Percentiles rank a stretch among this genome's conserved stretches.
Conservation (phyloP, 2,888 invertebrate genomes). For the Pheosia tremula region DNA sequence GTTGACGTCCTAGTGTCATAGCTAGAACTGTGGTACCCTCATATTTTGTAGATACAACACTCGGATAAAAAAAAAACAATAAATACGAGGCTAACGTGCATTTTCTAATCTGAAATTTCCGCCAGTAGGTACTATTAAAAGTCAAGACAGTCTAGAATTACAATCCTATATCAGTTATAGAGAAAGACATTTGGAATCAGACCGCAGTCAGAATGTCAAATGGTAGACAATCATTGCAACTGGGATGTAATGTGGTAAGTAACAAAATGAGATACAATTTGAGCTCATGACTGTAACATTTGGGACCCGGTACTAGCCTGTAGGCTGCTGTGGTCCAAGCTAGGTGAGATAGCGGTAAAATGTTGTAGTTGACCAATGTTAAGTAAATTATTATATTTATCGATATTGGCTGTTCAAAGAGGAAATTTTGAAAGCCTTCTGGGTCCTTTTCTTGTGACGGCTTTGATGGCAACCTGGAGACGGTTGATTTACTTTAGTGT, state of each 20-base stretch:
- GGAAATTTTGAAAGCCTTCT: too few species aligned
- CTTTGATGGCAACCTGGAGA: too few species aligned
- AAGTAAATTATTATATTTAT: neutral
- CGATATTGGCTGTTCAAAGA: too few species aligned
- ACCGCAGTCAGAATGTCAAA: constrained; percentile 54
- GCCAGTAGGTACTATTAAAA: neutral
- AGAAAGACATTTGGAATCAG: constrained; percentile 33
- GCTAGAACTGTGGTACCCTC: too few species aligned
- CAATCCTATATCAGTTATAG: constrained; percentile 19
- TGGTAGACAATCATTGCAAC: constrained; percentile 70
- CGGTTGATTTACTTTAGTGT: too few species aligned
- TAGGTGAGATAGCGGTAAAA: constrained; percentile 11
- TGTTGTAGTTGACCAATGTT: neutral
- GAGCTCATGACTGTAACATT: constrained; percentile 73
- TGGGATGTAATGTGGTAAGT: constrained; percentile 53
- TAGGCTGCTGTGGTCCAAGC: constrained; percentile 49
- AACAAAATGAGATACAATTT: constrained; percentile 76
- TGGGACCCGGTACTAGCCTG: constrained; percentile 61
- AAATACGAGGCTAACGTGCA: too few species aligned
- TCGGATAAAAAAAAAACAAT: too few species aligned
- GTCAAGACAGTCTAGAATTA: neutral
- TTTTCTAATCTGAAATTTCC: too few species aligned
- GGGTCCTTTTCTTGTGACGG: too few species aligned
- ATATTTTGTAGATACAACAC: too few species aligned
- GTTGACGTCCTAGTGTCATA: too few species aligned